Conservation (phyloP, 2,113 vertebrate species). For the Chelonoidis abingdonii region DNA sequence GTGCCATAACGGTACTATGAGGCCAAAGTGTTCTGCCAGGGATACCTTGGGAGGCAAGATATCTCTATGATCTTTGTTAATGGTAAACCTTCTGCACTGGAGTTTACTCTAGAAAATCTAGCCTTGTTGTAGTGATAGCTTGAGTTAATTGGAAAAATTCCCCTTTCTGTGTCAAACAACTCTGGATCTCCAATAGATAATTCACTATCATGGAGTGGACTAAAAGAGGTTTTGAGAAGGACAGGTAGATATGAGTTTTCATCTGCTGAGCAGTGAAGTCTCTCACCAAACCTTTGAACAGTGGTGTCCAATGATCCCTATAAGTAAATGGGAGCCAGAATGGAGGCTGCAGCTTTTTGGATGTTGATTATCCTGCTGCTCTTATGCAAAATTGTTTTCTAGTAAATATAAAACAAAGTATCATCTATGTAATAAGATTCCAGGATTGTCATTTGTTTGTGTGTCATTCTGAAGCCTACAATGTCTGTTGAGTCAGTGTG, state of each 20-base stretch:
- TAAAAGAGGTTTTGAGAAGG: neutral
- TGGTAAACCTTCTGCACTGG: neutral
- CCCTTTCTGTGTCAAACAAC: neutral
- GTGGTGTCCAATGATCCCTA: neutral
- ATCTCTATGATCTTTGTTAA: neutral
- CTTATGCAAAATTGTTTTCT: neutral
- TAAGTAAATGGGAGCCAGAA: neutral
- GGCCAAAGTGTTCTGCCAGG: neutral
- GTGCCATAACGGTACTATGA: neutral
- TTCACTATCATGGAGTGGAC: neutral
- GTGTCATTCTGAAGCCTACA: too few relatives aligned
- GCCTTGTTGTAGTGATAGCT: neutral
- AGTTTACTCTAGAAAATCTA: neutral
- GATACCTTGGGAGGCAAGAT: neutral
- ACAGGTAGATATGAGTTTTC: slow-evolving; percentile 12
- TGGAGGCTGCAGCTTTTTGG: neutral
- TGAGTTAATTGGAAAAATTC: neutral
- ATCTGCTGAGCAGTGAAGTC: neutral
- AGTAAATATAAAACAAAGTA: too few relatives aligned
- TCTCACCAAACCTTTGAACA: neutral
- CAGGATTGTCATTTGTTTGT: too few relatives aligned
- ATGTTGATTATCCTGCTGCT: neutral
- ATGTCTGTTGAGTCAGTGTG: too few relatives aligned
- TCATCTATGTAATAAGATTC: too few relatives aligned
- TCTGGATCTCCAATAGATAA: neutral